phyloP scores from a whole-genome alignment of 2,888 invertebrate species.

The Hipparchia sbordonii region DNA sequence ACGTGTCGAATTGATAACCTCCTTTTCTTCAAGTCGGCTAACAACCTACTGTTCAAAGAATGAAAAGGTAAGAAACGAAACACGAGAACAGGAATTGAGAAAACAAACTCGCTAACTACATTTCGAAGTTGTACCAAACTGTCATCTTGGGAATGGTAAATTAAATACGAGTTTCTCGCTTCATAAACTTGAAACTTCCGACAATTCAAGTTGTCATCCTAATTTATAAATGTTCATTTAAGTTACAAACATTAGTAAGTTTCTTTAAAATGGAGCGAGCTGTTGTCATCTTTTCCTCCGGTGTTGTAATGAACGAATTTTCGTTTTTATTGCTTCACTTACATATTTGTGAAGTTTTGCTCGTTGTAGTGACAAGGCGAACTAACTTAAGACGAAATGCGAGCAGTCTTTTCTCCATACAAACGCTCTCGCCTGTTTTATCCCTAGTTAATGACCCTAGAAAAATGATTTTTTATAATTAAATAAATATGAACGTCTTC shows the following conservation, averaged over 20 bases:
- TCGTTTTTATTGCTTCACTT: neutral
- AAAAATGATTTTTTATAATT: no score
- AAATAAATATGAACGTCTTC: no score
- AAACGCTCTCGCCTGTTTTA: no score
- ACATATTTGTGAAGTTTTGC: no score
- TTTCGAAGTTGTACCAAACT: conserved; percentile 23
- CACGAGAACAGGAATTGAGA: conserved; percentile 15
- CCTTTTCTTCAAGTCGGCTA: no score
- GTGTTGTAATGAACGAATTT: neutral
- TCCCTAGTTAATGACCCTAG: no score
- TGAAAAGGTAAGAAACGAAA: neutral
- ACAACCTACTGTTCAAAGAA: neutral
- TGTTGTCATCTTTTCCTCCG: neutral
- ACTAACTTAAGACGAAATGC: no score
- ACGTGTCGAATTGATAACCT: no score
- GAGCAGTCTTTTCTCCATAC: no score
- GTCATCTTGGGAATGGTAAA: conserved; percentile 29
- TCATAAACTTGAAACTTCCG: conserved; percentile 26
- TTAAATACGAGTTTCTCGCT: conserved; percentile 29
- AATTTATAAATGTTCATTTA: conserved; percentile 29
- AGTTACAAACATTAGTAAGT: conserved; percentile 21
- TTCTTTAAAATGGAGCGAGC: conserved; percentile 9
- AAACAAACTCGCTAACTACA: conserved; percentile 22
- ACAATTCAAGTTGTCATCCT: conserved; percentile 25
- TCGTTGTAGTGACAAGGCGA: no score